Evolutionary conservation across 2,888 invertebrate species (phyloP).

Genomic region (Blomia tropicalis): DNA sequence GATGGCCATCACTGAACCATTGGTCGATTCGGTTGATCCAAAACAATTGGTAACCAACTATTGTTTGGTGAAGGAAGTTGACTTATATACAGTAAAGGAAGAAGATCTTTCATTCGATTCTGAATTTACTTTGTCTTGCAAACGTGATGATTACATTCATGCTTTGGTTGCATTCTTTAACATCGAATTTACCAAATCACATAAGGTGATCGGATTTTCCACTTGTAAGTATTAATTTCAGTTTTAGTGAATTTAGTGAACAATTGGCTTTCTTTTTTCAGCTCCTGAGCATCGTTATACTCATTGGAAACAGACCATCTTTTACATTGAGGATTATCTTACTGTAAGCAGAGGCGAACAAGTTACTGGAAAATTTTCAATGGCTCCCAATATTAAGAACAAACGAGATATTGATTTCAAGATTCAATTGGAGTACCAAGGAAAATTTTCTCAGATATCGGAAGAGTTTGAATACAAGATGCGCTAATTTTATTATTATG

Average conservation of each 20-base stretch:
- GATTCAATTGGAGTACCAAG: slow-evolving; percentile 75
- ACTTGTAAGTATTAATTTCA: slow-evolving; percentile 43
- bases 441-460: slow-evolving; percentile 46
- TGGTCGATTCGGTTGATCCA: slow-evolving; percentile 96
- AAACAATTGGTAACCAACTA: slow-evolving; percentile 95
- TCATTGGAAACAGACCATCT: slow-evolving; percentile 98
- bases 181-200: slow-evolving; percentile 97
- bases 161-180: slow-evolving; percentile 97
- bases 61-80: slow-evolving; percentile 76
- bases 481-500: slow-evolving; percentile 49
- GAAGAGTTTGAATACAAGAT: slow-evolving; percentile 75
- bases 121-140: slow-evolving; percentile 41
- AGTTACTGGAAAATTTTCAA: slow-evolving; percentile 71
- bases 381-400: slow-evolving; percentile 90
- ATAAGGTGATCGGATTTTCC: slow-evolving; percentile 93
- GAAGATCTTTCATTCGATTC: slow-evolving; percentile 80
- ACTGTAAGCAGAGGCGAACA: slow-evolving; percentile 88
- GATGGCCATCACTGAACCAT: slow-evolving; percentile 91
- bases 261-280: background rate
- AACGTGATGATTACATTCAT: slow-evolving; percentile 88
- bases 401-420: slow-evolving; percentile 92
- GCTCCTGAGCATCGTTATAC: slow-evolving; percentile 95
- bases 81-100: slow-evolving; percentile 91
- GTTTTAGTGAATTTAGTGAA: background rate
- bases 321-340: slow-evolving; percentile 91